These are phyloP conservation scores for Oreochromis mossambicus DNA, from an alignment of 2,797 vertebrate genomes.

Conservation along the genomic window DNA sequence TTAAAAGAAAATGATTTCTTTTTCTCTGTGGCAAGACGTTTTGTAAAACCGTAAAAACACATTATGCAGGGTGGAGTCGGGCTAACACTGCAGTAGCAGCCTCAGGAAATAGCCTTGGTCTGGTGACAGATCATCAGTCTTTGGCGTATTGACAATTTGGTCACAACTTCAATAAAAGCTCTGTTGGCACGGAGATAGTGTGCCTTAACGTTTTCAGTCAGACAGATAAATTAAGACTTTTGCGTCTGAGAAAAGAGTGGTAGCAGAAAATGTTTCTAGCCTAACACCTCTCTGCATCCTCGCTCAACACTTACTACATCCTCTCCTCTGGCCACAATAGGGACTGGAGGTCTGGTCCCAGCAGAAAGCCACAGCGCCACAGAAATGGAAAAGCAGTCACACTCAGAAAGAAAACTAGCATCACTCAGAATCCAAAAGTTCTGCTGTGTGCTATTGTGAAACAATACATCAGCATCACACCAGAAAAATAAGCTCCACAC, in stretches of 20 bases:
- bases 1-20: neutral
- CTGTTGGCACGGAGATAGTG: neutral
- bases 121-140: neutral
- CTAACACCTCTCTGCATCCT: neutral
- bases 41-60: neutral
- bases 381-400: neutral
- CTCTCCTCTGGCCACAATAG: neutral
- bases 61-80: neutral
- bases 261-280: neutral
- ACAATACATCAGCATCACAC: neutral
- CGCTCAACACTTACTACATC: neutral
- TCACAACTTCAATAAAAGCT: constrained; percentile 5
- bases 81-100: neutral
- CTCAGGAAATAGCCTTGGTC: neutral
- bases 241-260: neutral
- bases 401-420: neutral
- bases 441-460: neutral
- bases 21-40: neutral
- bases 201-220: neutral
- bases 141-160: neutral
- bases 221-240: neutral
- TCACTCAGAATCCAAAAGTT: neutral
- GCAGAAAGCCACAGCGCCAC: neutral
- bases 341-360: neutral
- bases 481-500: neutral